Evolutionary conservation across 1,140 invertebrate species (phyloP), one percentile per base, ranked within the genome.

Genomic region (Cyphomyrmex costatus): DNA sequence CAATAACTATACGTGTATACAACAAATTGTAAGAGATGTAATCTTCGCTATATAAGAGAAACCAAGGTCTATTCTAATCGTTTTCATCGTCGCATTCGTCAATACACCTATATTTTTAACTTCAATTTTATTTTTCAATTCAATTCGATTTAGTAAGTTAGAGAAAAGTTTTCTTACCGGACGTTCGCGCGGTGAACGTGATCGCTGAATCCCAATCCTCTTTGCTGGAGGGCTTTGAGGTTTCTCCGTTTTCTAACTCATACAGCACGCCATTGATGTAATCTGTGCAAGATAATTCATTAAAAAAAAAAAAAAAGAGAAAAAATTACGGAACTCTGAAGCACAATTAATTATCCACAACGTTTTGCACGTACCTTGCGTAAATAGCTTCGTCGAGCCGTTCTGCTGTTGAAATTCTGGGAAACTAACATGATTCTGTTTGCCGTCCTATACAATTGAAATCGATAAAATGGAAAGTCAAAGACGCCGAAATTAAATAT

Each of bases 371-470:
- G 80, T 96, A 98, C 97, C 97, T 96, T 98, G 97, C 92, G 97
- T 97, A 95, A 98, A 97, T 95, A 98, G 96, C 95, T 98, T 98
- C 30, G 97, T 97, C 90, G 97, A 97, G 92, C 97, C 97, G 92
- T 98, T 98, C 95, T 98, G 97, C 95, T 98, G 97, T 95, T 98
- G 97, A 92, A 98, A 97, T 95, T 98, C 97, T 19, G 97, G 97
- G 95, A 98, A 98, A 94, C 97, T 98, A 66, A 98, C 97, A 95
- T 98, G 97, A 94, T 98, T 98, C 92, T 97, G 96, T 95, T 98
- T 98, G 68, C 97, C 97, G 94, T 97, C 97, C 97, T 97, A 93
- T 30, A 60, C 46, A 82, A 86, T 79, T 42, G 33, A 33, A 86
- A 79, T 79, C 36, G 30, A 73, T 74, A 21, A 86, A 42, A 19